Conservation (phyloP, 2,113 vertebrate genomes). For the Camelus dromedarius region DNA sequence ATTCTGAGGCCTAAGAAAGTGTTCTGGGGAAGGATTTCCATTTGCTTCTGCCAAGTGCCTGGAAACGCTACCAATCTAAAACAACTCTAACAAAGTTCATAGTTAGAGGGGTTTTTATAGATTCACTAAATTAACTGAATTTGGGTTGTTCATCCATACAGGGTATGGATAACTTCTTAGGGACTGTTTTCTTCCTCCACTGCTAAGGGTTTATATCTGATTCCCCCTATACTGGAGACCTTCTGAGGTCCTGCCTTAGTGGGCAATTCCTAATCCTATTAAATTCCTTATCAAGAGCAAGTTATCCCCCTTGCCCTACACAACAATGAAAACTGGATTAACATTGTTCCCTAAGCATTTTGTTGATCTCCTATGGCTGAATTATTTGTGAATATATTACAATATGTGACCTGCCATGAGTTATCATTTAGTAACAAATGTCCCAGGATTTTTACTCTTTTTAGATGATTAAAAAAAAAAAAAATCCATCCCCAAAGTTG, state of each 20-base stretch:
- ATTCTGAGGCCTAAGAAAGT: not conserved
- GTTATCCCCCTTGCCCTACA: not conserved
- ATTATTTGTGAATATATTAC: not conserved
- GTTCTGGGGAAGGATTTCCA: not conserved
- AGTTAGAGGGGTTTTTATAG: not conserved
- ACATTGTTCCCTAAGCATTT: not conserved
- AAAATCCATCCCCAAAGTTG: not conserved
- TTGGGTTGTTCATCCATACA: not conserved
- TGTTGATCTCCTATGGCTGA: not conserved
- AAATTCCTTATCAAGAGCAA: not conserved
- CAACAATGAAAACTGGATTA: not conserved
- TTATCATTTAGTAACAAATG: not conserved
- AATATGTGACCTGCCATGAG: not conserved
- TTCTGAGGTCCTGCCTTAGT: not conserved
- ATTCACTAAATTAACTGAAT: not conserved
- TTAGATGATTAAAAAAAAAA: not conserved
- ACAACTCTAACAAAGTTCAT: not conserved
- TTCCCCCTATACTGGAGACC: not conserved
- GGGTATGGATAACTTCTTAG: not conserved
- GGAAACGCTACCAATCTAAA: not conserved
- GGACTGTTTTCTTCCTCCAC: not conserved
- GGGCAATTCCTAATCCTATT: not conserved
- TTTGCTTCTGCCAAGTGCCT: not conserved
- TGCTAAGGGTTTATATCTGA: not conserved
- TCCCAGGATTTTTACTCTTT: not conserved